Evolutionary conservation across 92 coral and sea anemone genomes (phyloP).

Genomic region (Phenganax stokvisi): DNA sequence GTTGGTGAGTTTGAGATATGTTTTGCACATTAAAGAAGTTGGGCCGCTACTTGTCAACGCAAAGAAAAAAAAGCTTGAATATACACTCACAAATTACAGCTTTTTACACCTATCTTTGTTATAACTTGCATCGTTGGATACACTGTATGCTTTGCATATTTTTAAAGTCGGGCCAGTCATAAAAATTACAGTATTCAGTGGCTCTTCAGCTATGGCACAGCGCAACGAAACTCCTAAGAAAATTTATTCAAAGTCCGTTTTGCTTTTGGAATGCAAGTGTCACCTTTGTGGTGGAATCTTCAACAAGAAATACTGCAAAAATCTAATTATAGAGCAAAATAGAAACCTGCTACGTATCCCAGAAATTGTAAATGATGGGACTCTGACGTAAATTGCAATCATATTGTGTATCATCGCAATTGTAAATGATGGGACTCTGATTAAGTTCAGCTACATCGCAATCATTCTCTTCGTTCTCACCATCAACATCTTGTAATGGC

Average conservation of each 20-base stretch:
- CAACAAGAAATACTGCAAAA: slow-evolving; percentile 15
- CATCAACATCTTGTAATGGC: neutral
- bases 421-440: neutral
- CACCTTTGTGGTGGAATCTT: slow-evolving; percentile 39
- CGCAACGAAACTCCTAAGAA: slow-evolving; percentile 28
- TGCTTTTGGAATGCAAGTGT: slow-evolving; percentile 24
- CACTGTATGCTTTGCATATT: no score
- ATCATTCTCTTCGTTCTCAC: neutral
- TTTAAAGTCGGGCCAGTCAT: neutral
- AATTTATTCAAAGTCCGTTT: neutral
- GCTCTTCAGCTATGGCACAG: slow-evolving; percentile 7
- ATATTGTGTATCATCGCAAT: no score
- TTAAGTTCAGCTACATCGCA: neutral
- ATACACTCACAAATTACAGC: no score
- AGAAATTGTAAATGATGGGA: slow-evolving; percentile 34
- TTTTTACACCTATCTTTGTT: no score
- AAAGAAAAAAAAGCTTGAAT: no score
- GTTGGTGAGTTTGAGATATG: no score
- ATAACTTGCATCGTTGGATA: no score
- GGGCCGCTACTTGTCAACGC: no score
- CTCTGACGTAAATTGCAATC: neutral
- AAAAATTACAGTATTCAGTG: neutral
- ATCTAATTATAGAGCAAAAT: slow-evolving; percentile 3
- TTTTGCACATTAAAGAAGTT: no score
- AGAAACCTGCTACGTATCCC: slow-evolving; percentile 12